A percentile compares a stretch with the other conserved stretches of the same genome.
These are phyloP conservation scores for Camponotus pennsylvanicus DNA, from an alignment of 1,140 invertebrate genomes.

Conservation along the genomic window DNA sequence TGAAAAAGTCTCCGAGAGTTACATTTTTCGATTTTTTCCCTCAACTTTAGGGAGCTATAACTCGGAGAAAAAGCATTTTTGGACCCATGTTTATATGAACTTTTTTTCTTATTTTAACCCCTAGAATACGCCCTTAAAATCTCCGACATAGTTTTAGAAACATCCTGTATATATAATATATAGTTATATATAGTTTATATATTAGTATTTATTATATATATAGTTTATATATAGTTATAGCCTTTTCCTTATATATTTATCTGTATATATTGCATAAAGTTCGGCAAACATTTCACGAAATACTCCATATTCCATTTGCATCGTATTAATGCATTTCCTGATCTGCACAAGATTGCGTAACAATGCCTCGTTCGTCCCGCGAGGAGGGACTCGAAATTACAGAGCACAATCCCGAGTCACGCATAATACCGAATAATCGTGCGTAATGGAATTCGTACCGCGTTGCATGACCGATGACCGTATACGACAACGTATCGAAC, in stretches of 20 bases:
- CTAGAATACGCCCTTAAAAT: too few species aligned
- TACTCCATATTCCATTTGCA: background rate
- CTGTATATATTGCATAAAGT: background rate
- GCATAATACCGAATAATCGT: constrained; percentile 55
- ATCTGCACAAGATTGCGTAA: constrained; percentile 8
- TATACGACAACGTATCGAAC: constrained; percentile 30
- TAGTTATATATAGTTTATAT: too few species aligned
- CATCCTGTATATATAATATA: too few species aligned
- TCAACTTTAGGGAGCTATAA: too few species aligned
- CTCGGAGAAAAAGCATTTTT: too few species aligned
- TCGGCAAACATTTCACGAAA: background rate
- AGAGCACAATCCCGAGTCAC: constrained; percentile 11
- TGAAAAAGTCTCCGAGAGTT: too few species aligned
- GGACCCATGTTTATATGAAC: too few species aligned
- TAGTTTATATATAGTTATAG: background rate
- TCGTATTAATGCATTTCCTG: constrained; percentile 8
- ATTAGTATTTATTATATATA: too few species aligned
- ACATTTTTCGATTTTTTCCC: too few species aligned
- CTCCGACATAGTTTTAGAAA: too few species aligned
- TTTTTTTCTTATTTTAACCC: too few species aligned
- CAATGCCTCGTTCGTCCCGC: background rate
- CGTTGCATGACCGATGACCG: constrained; percentile 33
- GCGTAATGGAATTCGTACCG: constrained; percentile 46
- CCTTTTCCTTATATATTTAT: background rate
- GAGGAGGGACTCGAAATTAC: constrained; percentile 24